phyloP scores from a whole-genome alignment of 2,797 vertebrate genomes.

The Neomorphus geoffroyi region DNA sequence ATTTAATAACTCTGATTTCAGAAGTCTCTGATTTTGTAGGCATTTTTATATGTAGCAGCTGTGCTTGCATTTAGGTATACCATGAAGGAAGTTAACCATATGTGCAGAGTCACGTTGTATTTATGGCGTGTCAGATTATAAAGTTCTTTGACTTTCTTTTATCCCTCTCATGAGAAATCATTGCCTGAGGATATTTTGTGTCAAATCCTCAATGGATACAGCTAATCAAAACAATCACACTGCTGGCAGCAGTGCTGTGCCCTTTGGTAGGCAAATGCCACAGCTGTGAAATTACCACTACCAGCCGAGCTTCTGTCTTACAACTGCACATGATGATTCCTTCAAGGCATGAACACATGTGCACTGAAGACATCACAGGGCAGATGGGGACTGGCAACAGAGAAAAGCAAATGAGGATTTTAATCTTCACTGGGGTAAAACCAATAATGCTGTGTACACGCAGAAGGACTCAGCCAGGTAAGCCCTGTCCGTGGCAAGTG shows the following conservation, averaged over 20 bases:
- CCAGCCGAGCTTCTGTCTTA: not conserved
- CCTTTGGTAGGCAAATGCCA: not conserved
- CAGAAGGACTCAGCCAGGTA: not conserved
- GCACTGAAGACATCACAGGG: accelerated
- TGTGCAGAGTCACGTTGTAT: not conserved
- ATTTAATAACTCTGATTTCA: not conserved
- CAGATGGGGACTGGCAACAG: not conserved
- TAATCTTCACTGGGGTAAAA: not conserved
- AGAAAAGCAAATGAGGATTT: not conserved
- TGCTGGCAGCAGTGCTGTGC: not conserved
- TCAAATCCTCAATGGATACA: not conserved
- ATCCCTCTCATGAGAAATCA: not conserved
- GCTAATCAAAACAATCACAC: not conserved
- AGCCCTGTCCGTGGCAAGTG: not conserved
- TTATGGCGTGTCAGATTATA: not conserved
- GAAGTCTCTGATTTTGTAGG: not conserved
- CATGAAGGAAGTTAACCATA: not conserved
- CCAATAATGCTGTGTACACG: no score
- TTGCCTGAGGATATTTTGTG: not conserved
- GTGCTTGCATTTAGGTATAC: accelerated
- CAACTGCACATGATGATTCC: accelerated
- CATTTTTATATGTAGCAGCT: not conserved
- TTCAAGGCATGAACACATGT: accelerated
- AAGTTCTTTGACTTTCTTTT: not conserved
- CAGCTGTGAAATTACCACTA: accelerated